A percentile compares a stretch with the other conserved stretches of the same genome.
phyloP scores from a whole-genome alignment of 2,797 vertebrate species.

The Ataeniobius toweri region DNA sequence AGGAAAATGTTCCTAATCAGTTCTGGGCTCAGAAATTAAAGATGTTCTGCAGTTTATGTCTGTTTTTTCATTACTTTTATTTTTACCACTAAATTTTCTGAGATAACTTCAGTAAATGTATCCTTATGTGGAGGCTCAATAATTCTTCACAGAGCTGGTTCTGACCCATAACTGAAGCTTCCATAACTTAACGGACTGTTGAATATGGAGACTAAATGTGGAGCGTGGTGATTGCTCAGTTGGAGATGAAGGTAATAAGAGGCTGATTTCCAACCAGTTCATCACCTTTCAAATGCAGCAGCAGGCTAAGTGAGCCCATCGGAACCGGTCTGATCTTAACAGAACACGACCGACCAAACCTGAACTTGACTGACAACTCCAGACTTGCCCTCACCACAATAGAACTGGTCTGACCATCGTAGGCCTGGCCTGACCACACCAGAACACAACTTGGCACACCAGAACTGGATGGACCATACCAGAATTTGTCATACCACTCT shows the following conservation, averaged over 20 bases:
- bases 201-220: background rate
- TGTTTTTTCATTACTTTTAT: background rate
- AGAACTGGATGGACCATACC: background rate
- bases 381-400: background rate
- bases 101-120: background rate
- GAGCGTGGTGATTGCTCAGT: background rate
- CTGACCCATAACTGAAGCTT: background rate
- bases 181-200: background rate
- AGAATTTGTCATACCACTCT: too few species aligned
- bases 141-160: background rate
- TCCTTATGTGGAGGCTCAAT: background rate
- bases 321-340: background rate
- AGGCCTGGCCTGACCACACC: background rate
- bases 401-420: background rate
- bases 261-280: background rate
- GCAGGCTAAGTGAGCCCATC: background rate
- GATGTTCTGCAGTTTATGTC: background rate
- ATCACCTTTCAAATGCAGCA: background rate
- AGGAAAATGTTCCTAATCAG: background rate
- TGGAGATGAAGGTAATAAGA: background rate
- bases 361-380: background rate
- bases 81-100: background rate
- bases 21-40: background rate
- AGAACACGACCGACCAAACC: background rate
- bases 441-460: background rate